Conservation (phyloP, 2,888 invertebrate species). For the Elmis aenea region DNA sequence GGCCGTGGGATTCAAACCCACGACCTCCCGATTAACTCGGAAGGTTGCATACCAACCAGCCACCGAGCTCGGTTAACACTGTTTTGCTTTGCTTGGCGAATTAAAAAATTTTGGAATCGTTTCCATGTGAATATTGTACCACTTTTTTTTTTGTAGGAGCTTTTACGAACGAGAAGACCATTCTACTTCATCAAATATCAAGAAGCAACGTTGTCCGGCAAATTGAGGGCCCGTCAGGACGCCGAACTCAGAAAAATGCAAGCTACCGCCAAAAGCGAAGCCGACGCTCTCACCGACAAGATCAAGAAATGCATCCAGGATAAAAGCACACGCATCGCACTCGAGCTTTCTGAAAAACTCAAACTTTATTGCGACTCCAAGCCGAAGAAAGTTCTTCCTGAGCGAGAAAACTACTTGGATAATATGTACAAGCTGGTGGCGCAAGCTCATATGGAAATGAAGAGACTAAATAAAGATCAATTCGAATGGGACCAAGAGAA, state of each 20-base stretch:
- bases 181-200: slow-evolving; percentile 46
- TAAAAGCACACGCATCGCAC: slow-evolving; percentile 23
- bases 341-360: slow-evolving; percentile 42
- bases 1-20: too few relatives aligned
- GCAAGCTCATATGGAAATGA: slow-evolving; percentile 44
- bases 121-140: neutral
- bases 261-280: slow-evolving; percentile 39
- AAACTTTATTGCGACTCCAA: slow-evolving; percentile 45
- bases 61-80: too few relatives aligned
- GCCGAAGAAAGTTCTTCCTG: slow-evolving; percentile 41
- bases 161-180: slow-evolving; percentile 45
- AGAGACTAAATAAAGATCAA: slow-evolving; percentile 39
- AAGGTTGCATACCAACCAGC: too few relatives aligned
- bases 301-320: slow-evolving; percentile 36
- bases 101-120: neutral
- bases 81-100: too few relatives aligned
- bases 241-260: slow-evolving; percentile 37
- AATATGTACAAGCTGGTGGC: slow-evolving; percentile 45
- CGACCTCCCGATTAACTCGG: too few relatives aligned
- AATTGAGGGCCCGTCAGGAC: slow-evolving; percentile 32
- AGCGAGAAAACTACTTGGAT: slow-evolving; percentile 40
- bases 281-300: slow-evolving; percentile 39
- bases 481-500: slow-evolving; percentile 31
- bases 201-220: slow-evolving; percentile 36
- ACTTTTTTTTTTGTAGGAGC: slow-evolving; percentile 29